phyloP scores from a whole-genome alignment of 2,797 vertebrate genomes.

The Thamnophis elegans region DNA sequence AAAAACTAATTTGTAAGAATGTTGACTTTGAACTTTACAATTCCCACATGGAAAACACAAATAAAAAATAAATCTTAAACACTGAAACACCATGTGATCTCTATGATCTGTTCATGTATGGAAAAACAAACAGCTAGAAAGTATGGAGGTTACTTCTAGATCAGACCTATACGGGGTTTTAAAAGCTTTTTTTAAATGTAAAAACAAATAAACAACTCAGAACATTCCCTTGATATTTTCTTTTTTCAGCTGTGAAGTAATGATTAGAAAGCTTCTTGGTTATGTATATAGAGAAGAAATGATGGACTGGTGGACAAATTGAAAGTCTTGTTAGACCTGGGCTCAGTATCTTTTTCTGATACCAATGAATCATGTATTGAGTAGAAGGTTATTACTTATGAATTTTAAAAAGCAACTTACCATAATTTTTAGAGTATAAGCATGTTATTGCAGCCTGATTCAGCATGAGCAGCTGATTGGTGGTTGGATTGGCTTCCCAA shows the following conservation, averaged over 20 bases:
- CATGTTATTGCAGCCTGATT: too few relatives aligned
- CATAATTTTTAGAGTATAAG: too few relatives aligned
- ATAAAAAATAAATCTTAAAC: neutral
- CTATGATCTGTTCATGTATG: neutral
- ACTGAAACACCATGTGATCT: neutral
- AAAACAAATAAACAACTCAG: neutral
- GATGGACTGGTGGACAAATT: neutral
- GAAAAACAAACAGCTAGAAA: neutral
- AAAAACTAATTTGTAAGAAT: neutral
- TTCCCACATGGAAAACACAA: neutral
- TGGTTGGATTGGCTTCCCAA: too few relatives aligned
- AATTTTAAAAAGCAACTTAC: neutral
- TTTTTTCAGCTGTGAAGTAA: neutral
- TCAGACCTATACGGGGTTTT: neutral
- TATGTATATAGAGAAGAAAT: neutral
- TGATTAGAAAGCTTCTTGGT: neutral
- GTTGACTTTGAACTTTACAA: neutral
- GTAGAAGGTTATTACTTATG: neutral
- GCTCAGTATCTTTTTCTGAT: neutral
- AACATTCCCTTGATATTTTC: neutral
- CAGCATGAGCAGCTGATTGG: too few relatives aligned
- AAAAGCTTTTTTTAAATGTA: neutral
- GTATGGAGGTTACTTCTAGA: neutral
- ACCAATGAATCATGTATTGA: neutral
- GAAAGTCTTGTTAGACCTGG: neutral